phyloP scores from a whole-genome alignment of 2,113 vertebrate genomes.

The Phyllostomus hastatus region DNA sequence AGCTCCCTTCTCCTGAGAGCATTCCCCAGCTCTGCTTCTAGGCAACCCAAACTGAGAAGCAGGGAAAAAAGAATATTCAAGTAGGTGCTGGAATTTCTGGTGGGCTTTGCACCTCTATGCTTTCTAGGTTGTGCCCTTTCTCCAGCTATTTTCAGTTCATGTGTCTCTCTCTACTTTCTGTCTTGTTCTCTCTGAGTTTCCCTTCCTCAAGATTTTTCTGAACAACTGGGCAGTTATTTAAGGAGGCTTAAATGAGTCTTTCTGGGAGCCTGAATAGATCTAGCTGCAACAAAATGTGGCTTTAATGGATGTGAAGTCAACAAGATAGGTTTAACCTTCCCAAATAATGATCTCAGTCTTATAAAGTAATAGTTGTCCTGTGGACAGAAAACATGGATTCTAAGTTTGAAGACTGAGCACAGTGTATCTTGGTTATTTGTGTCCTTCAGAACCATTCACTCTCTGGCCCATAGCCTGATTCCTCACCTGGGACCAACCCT shows the following conservation, averaged over 20 bases:
- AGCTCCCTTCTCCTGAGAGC: not conserved
- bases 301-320: slow-evolving; percentile 12
- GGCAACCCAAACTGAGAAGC: not conserved
- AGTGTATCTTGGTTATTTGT: not conserved
- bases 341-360: not conserved
- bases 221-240: not conserved
- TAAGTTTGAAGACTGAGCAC: not conserved
- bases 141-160: not conserved
- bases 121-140: not conserved
- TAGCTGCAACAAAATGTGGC: not conserved
- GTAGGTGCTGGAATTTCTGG: not conserved
- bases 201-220: not conserved
- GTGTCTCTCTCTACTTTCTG: not conserved
- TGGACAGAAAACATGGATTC: not conserved
- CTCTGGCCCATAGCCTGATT: not conserved
- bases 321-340: not conserved
- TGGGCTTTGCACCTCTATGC: not conserved
- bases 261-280: not conserved
- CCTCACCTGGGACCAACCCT: not conserved
- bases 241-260: not conserved
- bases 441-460: not conserved
- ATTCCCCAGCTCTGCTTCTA: not conserved
- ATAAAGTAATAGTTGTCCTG: not conserved
- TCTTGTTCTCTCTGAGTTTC: not conserved
- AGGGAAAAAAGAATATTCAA: not conserved